A percentile compares a stretch with the other conserved stretches of the same genome.
Evolutionary conservation across 2,113 vertebrate genomes (phyloP).

Genomic region (Scophthalmus maximus): DNA sequence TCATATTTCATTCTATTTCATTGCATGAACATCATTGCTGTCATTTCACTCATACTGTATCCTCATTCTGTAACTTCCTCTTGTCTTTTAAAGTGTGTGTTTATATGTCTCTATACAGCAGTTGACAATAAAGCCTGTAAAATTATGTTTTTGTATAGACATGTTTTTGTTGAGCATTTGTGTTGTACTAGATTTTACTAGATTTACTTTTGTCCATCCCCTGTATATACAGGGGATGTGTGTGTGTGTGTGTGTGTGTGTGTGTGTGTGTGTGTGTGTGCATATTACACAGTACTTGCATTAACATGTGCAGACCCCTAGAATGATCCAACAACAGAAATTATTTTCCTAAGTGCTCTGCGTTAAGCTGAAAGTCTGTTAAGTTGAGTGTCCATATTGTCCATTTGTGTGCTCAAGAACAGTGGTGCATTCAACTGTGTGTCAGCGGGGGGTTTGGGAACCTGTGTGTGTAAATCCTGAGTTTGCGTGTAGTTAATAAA

Average conservation of each 20-base stretch:
- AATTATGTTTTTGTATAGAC: background rate
- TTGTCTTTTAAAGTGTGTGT: background rate
- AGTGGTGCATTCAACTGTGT: conserved; percentile 34
- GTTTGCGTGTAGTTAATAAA: conserved; percentile 48
- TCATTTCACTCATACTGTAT: background rate
- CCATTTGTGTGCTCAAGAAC: conserved; percentile 35
- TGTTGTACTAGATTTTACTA: background rate
- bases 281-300: background rate
- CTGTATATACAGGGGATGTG: background rate
- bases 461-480: conserved; percentile 37
- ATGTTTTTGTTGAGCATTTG: background rate
- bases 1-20: background rate
- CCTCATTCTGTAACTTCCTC: background rate
- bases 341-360: conserved; percentile 33
- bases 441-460: conserved; percentile 44
- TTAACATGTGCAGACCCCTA: background rate
- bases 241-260: background rate
- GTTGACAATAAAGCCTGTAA: background rate
- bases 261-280: background rate
- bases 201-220: background rate
- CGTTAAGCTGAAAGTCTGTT: conserved; percentile 35
- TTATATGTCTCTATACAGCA: background rate
- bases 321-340: background rate
- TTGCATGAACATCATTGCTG: background rate
- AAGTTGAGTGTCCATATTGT: conserved; percentile 4